Evolutionary conservation across 35 echinoderm and acorn worm genomes (phyloP).

Genomic region (Lytechinus pictus): DNA sequence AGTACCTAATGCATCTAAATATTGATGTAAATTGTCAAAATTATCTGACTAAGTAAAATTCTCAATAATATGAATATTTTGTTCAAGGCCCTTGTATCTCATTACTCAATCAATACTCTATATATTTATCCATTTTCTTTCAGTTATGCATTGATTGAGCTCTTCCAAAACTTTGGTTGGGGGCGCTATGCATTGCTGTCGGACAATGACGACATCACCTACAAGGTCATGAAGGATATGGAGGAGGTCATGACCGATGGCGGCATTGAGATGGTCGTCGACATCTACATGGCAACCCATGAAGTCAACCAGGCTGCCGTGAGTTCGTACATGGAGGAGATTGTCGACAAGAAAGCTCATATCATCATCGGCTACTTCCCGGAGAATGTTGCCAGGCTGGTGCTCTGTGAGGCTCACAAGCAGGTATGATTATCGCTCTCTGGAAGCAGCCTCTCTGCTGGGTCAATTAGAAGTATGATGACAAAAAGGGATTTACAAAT

Average conservation of each 20-base stretch:
- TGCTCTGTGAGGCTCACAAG: slow-evolving; percentile 75
- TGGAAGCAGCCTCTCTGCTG: too few species aligned
- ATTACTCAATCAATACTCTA: too few species aligned
- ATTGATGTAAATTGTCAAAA: too few species aligned
- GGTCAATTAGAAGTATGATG: too few species aligned
- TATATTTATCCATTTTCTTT: neutral
- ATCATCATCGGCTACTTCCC: slow-evolving; percentile 67
- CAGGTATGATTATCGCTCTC: slow-evolving; percentile 3
- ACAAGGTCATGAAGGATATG: neutral
- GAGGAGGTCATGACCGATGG: slow-evolving; percentile 15
- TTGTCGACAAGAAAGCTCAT: slow-evolving; percentile 50
- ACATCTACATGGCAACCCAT: slow-evolving; percentile 18
- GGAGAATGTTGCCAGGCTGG: slow-evolving; percentile 49
- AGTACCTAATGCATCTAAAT: too few species aligned
- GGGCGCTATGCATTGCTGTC: slow-evolving; percentile 46
- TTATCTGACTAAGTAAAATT: too few species aligned
- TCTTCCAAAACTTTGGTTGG: slow-evolving; percentile 52
- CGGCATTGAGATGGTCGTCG: slow-evolving; percentile 42
- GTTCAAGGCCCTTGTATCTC: too few species aligned
- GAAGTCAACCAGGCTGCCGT: slow-evolving; percentile 30
- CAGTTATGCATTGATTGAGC: slow-evolving; percentile 18
- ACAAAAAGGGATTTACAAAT: too few species aligned
- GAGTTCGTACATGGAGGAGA: slow-evolving; percentile 55
- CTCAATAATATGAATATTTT: too few species aligned
- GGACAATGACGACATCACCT: neutral